phyloP scores from a whole-genome alignment of 1,140 invertebrate species.

The Mercenaria mercenaria region DNA sequence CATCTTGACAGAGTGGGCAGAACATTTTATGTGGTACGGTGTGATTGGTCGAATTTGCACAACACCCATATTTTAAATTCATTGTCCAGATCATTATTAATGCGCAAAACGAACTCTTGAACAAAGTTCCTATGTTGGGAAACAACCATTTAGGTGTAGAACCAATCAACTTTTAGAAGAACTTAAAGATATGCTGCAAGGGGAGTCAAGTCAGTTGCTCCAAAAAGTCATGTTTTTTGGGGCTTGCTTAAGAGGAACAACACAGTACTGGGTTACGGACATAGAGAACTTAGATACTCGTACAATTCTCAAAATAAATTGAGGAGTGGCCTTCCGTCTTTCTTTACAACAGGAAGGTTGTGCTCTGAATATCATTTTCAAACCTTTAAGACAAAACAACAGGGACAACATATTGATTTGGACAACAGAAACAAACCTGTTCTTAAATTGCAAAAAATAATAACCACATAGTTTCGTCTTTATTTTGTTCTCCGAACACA shows the following conservation, averaged over 20 bases:
- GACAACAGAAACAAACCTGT: background rate
- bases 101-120: conserved; percentile 50
- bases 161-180: conserved; percentile 49
- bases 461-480: conserved; percentile 2
- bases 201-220: conserved; percentile 52
- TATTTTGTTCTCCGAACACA: conserved; percentile 49
- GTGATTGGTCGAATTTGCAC: conserved; percentile 67
- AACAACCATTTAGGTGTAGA: conserved; percentile 67
- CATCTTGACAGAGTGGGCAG: conserved; percentile 66
- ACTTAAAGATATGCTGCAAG: conserved; percentile 41
- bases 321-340: conserved; percentile 47
- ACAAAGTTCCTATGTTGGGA: conserved; percentile 40
- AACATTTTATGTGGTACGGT: conserved; percentile 66
- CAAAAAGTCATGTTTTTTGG: conserved; percentile 67
- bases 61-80: conserved; percentile 70
- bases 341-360: conserved; percentile 59
- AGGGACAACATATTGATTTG: conserved; percentile 1
- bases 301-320: conserved; percentile 68
- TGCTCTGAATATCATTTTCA: conserved; percentile 67
- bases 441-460: conserved; percentile 55
- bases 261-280: conserved; percentile 64
- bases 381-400: conserved; percentile 14
- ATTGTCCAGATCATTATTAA: conserved; percentile 69
- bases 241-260: conserved; percentile 38
- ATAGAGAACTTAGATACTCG: conserved; percentile 61